Conservation (phyloP, 2,797 vertebrate species). For the Eidolon dupreanum region DNA sequence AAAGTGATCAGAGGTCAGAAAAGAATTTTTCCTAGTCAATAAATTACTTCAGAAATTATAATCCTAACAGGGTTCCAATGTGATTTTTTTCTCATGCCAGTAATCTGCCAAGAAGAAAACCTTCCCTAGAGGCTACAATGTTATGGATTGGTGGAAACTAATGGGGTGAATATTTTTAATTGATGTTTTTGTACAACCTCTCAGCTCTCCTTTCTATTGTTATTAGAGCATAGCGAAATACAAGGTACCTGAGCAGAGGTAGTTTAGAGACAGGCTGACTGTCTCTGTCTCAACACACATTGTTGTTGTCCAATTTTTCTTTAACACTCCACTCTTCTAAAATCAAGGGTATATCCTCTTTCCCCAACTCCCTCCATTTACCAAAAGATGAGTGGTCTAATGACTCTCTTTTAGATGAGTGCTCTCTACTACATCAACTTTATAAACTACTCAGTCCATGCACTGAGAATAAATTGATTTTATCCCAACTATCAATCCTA, state of each 20-base stretch:
- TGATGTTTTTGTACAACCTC: slow-evolving; percentile 22
- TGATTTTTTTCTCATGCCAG: not conserved
- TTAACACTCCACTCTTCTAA: not conserved
- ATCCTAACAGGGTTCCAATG: not conserved
- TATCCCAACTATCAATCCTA: not conserved
- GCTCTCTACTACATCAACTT: not conserved
- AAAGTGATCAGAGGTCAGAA: not conserved
- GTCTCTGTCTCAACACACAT: not conserved
- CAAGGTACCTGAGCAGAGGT: not conserved
- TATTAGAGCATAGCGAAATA: slow-evolving; percentile 59
- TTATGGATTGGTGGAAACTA: slow-evolving; percentile 28
- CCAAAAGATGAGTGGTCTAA: not conserved
- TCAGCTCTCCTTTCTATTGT: slow-evolving; percentile 31
- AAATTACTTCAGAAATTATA: slow-evolving; percentile 44
- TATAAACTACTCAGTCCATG: not conserved
- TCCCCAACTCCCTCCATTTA: not conserved
- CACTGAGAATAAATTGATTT: not conserved
- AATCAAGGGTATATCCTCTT: not conserved
- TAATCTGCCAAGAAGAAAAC: not conserved
- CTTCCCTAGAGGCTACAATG: slow-evolving; percentile 10
- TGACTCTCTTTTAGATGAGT: not conserved
- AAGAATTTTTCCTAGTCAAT: not conserved
- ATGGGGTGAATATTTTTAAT: not conserved
- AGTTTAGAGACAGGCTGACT: not conserved
- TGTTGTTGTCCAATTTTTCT: not conserved